Base-by-base conservation (phyloP, 2,797 vertebrate genomes). In the Ceyx erithaca region DNA sequence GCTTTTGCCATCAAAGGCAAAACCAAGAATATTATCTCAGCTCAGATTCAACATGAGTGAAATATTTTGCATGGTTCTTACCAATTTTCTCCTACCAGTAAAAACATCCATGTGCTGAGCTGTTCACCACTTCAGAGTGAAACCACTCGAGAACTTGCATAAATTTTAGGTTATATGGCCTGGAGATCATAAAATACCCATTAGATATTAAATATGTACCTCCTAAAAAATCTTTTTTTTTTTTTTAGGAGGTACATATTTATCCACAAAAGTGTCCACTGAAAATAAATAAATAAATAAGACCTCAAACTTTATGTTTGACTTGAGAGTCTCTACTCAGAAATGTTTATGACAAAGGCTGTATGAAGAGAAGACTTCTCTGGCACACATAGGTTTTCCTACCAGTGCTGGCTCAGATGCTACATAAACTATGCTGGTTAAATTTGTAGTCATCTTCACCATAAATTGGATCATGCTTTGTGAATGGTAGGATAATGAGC, bases 101-200 rank as follows among this genome's bases (percentile, higher is more conserved):
- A 25, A 33, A 80, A 26, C 0, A 15, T 43, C 49, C 35, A 4
- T 10, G 20, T n/a, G 25, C 16, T 30, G 28, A 35, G 4, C 21
- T 51, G 7, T 46, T 51, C 37, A 54, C 1, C 4, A 4, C 8
- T 41, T 55, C 23, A 40, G 30, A n/a, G 3, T 51, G 37, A 43
- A 63, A 35, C 1, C 0, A 0, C 18, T 11, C 40, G 31, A 70
- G 14, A 88, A 21, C 7, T 79, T 30, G 18, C 18, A 43, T 40
- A 79, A 43, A 48, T 61, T 43, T 46, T 35, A 48, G 15, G 2
- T 40, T 2, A 28, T 30, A 31, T 61, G 19, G 4, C 10, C 31
- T 21, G 14, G 22, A 64, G 4, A 17, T 76, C 12, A 19, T 33
- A 5, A 69, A 67, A 71, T 12, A 22, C 5, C 7, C 45, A 11